Evolutionary conservation across 2,797 vertebrate species (phyloP), one percentile per base, ranked within the genome.

Genomic region (Margarornis squamiger): DNA sequence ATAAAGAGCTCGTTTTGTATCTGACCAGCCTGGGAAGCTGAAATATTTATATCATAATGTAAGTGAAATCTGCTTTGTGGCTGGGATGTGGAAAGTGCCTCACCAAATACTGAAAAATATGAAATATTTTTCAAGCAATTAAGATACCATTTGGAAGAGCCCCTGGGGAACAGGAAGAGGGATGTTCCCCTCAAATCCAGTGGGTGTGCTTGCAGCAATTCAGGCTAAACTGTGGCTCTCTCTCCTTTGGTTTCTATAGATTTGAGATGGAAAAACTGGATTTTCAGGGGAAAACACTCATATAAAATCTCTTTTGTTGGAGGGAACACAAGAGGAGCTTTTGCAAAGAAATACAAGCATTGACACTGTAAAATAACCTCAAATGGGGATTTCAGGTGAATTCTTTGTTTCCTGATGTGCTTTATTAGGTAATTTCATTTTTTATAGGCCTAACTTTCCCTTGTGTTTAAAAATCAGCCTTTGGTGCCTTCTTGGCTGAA

Each of bases 1-100:
- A 93, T 95, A 95, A 96, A 94, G 59, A 83, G 32, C 82, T 74
- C 11, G 0, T 81, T 95, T 90, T 43, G 1, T 74, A 66, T 86
- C 90, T 61, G 65, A 85, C 66, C 92, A 54, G 24, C 49, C 58
- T 24, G 66, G 27, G 32, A 92, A 92, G 34, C 39, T 85, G 67
- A 66, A 79, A 79, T 90, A 79, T 85, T 85, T 85, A 38, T 61
- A 73, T 54, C 67, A 61, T 29, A 41, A 78, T 48, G 13, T 22
- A 32, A 77, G 48, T 8, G 34, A 26, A 82, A 26, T 27, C 54
- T 16, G 7, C 36, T 43, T 24, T 51, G 74, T 27, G 74, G 66
- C 52, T 32, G 13, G 7, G 12, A 10, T 52, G 32, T 57, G 83
- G 21, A 71, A 63, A 74, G 26, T 39, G 45, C 22, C 66, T 93